Base-by-base conservation (phyloP, 53 echinoderm and acorn worm species). In the Stichopus horrens region DNA sequence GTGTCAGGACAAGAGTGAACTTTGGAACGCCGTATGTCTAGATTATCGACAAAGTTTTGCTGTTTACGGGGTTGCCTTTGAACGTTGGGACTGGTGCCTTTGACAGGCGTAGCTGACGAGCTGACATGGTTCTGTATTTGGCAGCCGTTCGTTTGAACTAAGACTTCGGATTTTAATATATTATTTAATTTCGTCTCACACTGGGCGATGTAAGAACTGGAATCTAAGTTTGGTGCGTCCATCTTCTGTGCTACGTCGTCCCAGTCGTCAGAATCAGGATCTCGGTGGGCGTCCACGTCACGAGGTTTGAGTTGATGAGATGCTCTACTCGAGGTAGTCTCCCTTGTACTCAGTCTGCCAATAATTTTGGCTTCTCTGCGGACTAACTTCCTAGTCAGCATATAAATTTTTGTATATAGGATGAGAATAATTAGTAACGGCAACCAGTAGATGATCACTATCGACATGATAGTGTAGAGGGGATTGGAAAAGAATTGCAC, bases 361-460 rank as follows among this genome's bases (percentile, higher is more conserved):
- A 96, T 96, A 53, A 96, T 94, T 54, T 92, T 87, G 4, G 96
- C 93, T 92, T 96, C 93, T 11, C 92, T 83, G 21, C 89, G 91
- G 56, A 95, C 94, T 51, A 96, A 90, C 54, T 88, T 93, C 10
- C 96, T 87, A 54, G 96, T 96, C 53, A 96, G 76, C 86, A 94
- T 88, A 78, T 96, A 96, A 68, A 96, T 96, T 59, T 92, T 91
- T 52, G 90, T 92, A 65, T 96, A 96, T 60, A 96, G 76, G 51
- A 94, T 95, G 20, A 96, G 90, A 68, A 94, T 96, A 13, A 96
- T 90, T 2, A 96, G 71, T 18, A 96, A 86, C 6, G 96, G 96
- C 54, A 96, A 13, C 96, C 96, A 96, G 79, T 96, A 96, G 23
- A 94, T 93, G 52, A 96, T 75, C 21, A 96, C 92, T 68, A 96